Evolutionary conservation across 2,797 vertebrate species (phyloP), one percentile per base, ranked within the genome.

Genomic region (Smutsia temminckii): DNA sequence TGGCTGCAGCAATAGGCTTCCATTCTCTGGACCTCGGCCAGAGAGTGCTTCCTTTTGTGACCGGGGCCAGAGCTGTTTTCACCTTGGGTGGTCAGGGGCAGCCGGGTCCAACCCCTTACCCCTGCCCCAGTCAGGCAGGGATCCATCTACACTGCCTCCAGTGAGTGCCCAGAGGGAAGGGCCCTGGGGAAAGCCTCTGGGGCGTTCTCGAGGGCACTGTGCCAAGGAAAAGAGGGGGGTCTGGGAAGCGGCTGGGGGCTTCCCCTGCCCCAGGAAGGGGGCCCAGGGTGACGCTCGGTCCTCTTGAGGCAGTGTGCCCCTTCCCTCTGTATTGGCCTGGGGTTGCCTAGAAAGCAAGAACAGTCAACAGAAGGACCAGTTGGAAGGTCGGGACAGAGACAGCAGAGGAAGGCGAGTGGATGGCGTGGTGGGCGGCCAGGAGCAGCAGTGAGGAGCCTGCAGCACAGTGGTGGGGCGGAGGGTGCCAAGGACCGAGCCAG

Each of bases 121-220:
- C 13, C 2, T 0, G 40, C 57, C 21, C 2, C 2, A 3, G 25
- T 51, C 3, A 2, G 42, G 34, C 55, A 83, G 68, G 51, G 49
- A 20, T 37, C 46, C 13, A 0, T 16, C 80, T 11, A 1, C 27
- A 13, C 23, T 66, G 23, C 5, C 20, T 32, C 16, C 1, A 3
- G 46, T 23, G 42, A 61, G 37, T 0, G 1, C 40, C 13, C 29
- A 1, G 68, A 32, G 72, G 40, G 55, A 29, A 29, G 23, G 3
- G 46, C 32, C 25, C 4, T 17, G 25, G 8, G n/a, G 12, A 13
- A 21, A 0, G 7, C 12, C 63, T 77, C 18, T 0, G 17, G 40
- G 32, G 51, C 40, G 0, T 59, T 32, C 37, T 66, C 13, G 1
- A 40, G 25, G 20, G 5, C 5, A 0, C 21, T 13, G 1, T 32